phyloP scores from a whole-genome alignment of 2,113 vertebrate genomes.

The Phycodurus eques region DNA sequence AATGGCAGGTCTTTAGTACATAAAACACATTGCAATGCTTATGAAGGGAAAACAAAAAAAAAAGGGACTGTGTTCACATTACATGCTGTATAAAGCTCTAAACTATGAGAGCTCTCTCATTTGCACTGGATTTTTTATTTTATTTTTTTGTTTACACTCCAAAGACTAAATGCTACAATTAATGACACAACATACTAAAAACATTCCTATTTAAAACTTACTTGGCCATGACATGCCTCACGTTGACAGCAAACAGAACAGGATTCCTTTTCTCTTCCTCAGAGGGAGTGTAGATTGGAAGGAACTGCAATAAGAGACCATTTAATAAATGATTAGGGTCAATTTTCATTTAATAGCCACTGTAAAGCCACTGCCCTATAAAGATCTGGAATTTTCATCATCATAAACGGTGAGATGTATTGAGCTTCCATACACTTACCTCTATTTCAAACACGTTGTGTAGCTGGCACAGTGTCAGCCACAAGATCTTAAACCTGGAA shows the following conservation, averaged over 20 bases:
- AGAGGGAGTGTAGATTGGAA: conserved; percentile 90
- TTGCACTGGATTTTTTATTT: not conserved
- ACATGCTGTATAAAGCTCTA: not conserved
- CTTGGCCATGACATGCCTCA: conserved; percentile 92
- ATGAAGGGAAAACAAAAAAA: not conserved
- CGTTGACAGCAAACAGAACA: conserved; percentile 88
- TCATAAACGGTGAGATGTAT: not conserved
- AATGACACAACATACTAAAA: not conserved
- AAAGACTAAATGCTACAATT: no score
- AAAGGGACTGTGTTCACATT: not conserved
- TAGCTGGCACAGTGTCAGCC: conserved; percentile 94
- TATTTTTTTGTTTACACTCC: no score
- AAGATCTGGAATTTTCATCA: not conserved
- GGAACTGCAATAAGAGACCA: conserved; percentile 75
- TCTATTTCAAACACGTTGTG: conserved; percentile 93
- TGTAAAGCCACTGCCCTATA: no score
- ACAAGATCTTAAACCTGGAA: conserved; percentile 89
- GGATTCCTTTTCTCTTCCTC: conserved; percentile 91
- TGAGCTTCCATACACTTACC: conserved; percentile 68
- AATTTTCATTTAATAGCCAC: not conserved
- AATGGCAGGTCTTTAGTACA: conserved; percentile 23
- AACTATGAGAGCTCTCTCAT: no score
- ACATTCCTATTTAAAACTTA: conserved; percentile 23
- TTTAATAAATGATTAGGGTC: not conserved
- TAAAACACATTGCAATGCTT: not conserved